A percentile compares a stretch with the other conserved stretches of the same genome.
These are phyloP conservation scores for Falco cherrug DNA, from an alignment of 2,797 vertebrate species.

Conservation along the genomic window DNA sequence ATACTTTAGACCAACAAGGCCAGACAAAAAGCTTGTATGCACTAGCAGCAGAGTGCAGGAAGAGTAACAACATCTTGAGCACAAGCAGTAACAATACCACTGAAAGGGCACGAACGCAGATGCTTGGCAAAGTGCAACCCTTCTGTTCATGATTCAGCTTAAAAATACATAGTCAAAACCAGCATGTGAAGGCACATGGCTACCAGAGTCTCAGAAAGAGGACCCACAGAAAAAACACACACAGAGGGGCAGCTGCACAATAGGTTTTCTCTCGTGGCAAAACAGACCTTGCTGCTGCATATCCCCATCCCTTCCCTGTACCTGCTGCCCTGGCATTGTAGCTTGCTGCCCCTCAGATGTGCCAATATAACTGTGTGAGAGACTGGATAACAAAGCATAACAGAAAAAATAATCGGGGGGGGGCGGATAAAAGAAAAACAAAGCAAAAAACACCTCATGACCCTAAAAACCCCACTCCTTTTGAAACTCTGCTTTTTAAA, in stretches of 20 bases:
- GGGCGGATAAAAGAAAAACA: rapidly evolving
- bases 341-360: not conserved
- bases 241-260: not conserved
- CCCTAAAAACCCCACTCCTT: not conserved
- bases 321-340: rapidly evolving
- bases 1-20: not conserved
- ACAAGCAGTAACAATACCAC: not conserved
- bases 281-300: not conserved
- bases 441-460: rapidly evolving
- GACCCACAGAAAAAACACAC: not conserved
- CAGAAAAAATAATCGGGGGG: not conserved
- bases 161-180: not conserved
- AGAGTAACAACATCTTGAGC: not conserved
- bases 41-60: not conserved
- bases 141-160: not conserved
- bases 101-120: not conserved
- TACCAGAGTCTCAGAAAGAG: not conserved
- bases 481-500: not conserved
- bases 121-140: not conserved
- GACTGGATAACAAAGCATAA: not conserved
- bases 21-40: not conserved
- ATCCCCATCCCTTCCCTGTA: too few species aligned
- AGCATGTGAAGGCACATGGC: not conserved
- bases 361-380: too few species aligned
- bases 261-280: not conserved